Evolutionary conservation across 2,113 vertebrate species (phyloP).

Genomic region (Electrona antarctica): DNA sequence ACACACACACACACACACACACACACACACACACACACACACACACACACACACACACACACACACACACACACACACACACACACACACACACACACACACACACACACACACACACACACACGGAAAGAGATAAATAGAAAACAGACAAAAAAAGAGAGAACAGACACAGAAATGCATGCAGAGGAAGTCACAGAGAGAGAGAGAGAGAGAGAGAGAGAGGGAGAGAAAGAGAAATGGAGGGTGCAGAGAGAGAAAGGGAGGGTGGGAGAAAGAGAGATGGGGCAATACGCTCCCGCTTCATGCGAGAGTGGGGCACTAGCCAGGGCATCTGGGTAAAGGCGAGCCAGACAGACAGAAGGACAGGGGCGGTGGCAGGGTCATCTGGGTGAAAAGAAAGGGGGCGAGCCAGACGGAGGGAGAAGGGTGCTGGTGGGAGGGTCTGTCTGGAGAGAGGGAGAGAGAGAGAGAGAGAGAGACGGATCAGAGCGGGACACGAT

Average conservation of each 20-base stretch:
- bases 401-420: constrained; percentile 66
- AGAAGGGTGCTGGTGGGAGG: constrained; percentile 57
- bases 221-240: background rate
- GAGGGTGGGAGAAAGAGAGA: too few relatives aligned
- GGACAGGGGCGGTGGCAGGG: constrained; percentile 59
- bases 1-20: too few relatives aligned
- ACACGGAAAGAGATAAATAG: constrained; percentile 17
- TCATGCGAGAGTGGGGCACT: constrained; percentile 1
- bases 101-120: too few relatives aligned
- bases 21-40: too few relatives aligned
- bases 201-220: constrained; percentile 11
- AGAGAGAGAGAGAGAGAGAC: constrained; percentile 16
- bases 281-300: too few relatives aligned
- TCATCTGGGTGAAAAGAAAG: constrained; percentile 67
- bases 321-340: constrained; percentile 49
- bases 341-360: constrained; percentile 66
- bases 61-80: too few relatives aligned
- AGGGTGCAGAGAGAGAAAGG: too few relatives aligned
- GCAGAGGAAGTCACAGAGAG: constrained; percentile 12
- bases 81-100: too few relatives aligned
- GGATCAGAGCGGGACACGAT: background rate
- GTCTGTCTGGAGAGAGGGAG: constrained; percentile 52
- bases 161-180: constrained; percentile 12
- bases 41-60: too few relatives aligned
- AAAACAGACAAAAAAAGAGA: constrained; percentile 23